These are phyloP conservation scores for Cosmia pyralina DNA, from an alignment of 2,888 invertebrate species.

Conservation along the genomic window DNA sequence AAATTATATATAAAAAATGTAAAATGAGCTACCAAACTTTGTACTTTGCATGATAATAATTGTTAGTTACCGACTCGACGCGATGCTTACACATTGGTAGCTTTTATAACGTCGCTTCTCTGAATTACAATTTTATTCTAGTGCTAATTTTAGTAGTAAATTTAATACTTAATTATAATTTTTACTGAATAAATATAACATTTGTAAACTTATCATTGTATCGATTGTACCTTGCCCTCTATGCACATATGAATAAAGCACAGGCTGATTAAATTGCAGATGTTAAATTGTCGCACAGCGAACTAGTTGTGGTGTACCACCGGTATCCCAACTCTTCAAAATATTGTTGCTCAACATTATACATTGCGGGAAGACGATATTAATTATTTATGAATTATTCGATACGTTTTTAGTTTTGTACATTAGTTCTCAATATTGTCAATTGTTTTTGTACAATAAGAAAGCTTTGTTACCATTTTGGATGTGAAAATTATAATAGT, in stretches of 20 bases:
- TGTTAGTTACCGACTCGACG: constrained; percentile 79
- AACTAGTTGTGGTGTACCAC: constrained; percentile 36
- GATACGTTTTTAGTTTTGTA: constrained; percentile 52
- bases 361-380: constrained; percentile 31
- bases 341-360: constrained; percentile 61
- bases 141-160: constrained; percentile 84
- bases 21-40: constrained; percentile 64
- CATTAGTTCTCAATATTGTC: constrained; percentile 58
- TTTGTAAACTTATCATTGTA: constrained; percentile 81
- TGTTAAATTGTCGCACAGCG: constrained; percentile 40
- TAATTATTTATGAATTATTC: constrained; percentile 47
- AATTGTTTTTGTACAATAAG: constrained; percentile 60
- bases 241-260: constrained; percentile 66
- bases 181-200: constrained; percentile 82
- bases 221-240: constrained; percentile 77
- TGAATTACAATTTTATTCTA: constrained; percentile 75
- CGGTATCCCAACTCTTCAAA: constrained; percentile 15
- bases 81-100: constrained; percentile 70
- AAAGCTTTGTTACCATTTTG: constrained; percentile 66
- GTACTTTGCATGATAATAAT: constrained; percentile 68
- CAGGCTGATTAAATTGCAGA: constrained; percentile 57
- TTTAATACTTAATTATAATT: constrained; percentile 81
- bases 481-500: constrained; percentile 65
- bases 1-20: constrained; percentile 69
- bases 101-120: constrained; percentile 69